A percentile compares a stretch with the other conserved stretches of the same genome.
Conservation (phyloP, 2,888 invertebrate species). For the Gymnosoma rotundatum region DNA sequence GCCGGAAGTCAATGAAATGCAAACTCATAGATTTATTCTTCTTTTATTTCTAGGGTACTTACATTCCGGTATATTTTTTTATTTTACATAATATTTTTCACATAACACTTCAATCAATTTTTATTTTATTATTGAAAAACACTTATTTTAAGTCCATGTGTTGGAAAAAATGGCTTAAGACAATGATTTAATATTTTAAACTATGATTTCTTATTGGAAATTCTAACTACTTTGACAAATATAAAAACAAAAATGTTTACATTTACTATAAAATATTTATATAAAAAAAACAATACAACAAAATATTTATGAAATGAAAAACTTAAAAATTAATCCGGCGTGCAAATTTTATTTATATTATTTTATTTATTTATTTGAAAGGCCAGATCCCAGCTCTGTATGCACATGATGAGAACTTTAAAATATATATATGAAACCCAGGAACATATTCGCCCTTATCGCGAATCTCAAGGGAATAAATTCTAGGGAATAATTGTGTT, state of each 20-base stretch:
- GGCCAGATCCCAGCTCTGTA: no score
- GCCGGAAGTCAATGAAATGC: slow-evolving; percentile 75
- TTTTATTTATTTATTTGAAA: no score
- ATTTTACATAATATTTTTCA: slow-evolving; percentile 18
- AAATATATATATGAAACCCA: no score
- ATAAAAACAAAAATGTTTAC: neutral
- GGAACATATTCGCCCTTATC: no score
- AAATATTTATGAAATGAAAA: neutral
- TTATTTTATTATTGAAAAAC: slow-evolving; percentile 59
- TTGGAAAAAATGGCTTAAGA: slow-evolving; percentile 74
- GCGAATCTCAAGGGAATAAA: no score
- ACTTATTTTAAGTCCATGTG: slow-evolving; percentile 74
- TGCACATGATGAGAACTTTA: no score
- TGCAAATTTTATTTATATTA: no score
- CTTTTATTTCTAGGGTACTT: slow-evolving; percentile 71
- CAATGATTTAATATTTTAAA: slow-evolving; percentile 70
- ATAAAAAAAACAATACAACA: neutral
- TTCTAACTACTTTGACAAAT: slow-evolving; percentile 37
- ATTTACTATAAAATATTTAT: neutral
- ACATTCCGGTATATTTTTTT: slow-evolving; percentile 67
- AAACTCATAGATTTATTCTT: slow-evolving; percentile 71
- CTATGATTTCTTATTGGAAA: slow-evolving; percentile 6
- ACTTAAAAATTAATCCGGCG: no score
- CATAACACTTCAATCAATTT: slow-evolving; percentile 48
- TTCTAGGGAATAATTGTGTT: no score